These are phyloP conservation scores for Caenorhabditis tropicalis DNA, from an alignment of 1,140 invertebrate species.

Conservation along the genomic window DNA sequence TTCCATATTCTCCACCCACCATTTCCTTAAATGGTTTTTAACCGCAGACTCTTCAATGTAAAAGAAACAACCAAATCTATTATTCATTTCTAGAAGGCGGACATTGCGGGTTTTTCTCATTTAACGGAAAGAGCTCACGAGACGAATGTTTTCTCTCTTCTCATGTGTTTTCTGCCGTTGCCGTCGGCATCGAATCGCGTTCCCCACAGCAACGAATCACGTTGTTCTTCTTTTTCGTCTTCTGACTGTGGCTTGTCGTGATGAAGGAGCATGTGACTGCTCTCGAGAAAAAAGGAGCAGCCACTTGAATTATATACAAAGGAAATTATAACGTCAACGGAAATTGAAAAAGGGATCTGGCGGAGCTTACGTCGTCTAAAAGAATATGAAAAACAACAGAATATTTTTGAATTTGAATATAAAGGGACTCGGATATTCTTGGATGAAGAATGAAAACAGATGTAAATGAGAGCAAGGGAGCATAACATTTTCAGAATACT, in stretches of 20 bases:
- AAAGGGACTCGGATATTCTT: neutral
- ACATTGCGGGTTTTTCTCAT: neutral
- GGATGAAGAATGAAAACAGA: too few species aligned
- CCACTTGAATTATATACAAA: slow-evolving; percentile 33
- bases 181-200: neutral
- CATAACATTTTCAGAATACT: too few species aligned
- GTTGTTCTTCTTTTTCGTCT: neutral
- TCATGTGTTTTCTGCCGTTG: neutral
- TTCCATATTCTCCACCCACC: neutral
- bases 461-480: neutral
- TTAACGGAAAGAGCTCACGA: neutral
- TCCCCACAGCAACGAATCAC: slow-evolving; percentile 40
- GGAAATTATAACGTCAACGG: slow-evolving; percentile 29
- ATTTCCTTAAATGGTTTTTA: neutral
- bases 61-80: neutral
- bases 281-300: neutral
- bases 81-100: neutral
- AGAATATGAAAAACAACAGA: neutral
- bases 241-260: neutral
- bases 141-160: neutral
- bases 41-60: neutral
- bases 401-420: too few species aligned
- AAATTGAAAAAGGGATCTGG: neutral
- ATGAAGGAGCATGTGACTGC: neutral
- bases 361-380: neutral